These are phyloP conservation scores for Drosophila seclusa DNA, from an alignment of 2,888 invertebrate species.

Conservation along the genomic window DNA sequence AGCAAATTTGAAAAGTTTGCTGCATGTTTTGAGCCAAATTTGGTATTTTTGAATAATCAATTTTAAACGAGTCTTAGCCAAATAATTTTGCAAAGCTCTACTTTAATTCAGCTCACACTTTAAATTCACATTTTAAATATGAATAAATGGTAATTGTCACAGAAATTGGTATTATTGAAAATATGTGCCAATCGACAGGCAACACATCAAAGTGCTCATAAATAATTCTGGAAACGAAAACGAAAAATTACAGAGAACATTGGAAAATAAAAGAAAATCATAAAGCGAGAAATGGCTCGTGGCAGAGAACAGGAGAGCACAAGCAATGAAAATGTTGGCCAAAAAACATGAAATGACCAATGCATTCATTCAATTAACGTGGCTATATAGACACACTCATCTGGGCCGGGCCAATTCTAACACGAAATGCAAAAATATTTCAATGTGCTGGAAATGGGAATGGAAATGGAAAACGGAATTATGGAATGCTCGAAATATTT, in stretches of 20 bases:
- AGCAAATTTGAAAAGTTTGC: neutral
- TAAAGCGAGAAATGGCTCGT: constrained; percentile 23
- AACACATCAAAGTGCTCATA: constrained; percentile 53
- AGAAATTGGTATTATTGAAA: constrained; percentile 25
- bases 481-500: constrained; percentile 66
- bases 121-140: neutral
- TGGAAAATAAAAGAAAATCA: constrained; percentile 20
- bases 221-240: constrained; percentile 10
- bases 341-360: constrained; percentile 50
- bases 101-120: neutral
- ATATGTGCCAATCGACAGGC: constrained; percentile 41
- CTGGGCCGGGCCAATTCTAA: constrained; percentile 15
- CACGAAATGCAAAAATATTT: constrained; percentile 35
- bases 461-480: constrained; percentile 56
- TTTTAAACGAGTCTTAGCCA: neutral
- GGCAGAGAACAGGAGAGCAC: constrained; percentile 22
- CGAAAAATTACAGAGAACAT: constrained; percentile 5
- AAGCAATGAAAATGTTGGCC: constrained; percentile 30
- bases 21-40: neutral
- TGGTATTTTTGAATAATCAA: neutral
- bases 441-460: constrained; percentile 34
- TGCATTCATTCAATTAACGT: constrained; percentile 72
- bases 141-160: constrained; percentile 5
- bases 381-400: constrained; percentile 30
- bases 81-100: neutral